These are phyloP conservation scores for Monopterus albus DNA, from an alignment of 2,113 vertebrate species.

Conservation along the genomic window DNA sequence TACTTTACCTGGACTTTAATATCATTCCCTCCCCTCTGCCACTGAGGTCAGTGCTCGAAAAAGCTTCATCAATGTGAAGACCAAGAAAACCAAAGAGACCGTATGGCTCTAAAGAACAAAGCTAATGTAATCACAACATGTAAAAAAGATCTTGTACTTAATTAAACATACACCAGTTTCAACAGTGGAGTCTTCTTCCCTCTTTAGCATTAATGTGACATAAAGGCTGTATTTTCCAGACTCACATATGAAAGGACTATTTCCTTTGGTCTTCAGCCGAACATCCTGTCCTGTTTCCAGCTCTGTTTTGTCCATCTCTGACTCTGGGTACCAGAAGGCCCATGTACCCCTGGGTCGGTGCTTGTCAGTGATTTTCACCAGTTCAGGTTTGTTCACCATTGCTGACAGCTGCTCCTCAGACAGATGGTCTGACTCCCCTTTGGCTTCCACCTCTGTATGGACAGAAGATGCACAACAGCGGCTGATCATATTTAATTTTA, in stretches of 20 bases:
- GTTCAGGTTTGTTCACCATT: slow-evolving; percentile 81
- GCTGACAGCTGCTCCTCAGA: slow-evolving; percentile 77
- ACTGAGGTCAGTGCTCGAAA: background rate
- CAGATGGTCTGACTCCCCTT: slow-evolving; percentile 84
- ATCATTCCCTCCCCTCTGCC: background rate
- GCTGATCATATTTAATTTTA: no score
- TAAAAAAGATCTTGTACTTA: no score
- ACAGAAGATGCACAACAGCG: background rate
- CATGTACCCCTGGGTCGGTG: slow-evolving; percentile 78
- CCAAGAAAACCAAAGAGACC: background rate
- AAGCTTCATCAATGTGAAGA: background rate
- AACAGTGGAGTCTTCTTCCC: no score
- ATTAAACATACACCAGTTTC: no score
- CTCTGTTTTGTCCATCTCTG: slow-evolving; percentile 85
- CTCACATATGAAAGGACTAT: slow-evolving; percentile 90
- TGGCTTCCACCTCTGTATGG: slow-evolving; percentile 85
- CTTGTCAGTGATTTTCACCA: slow-evolving; percentile 80
- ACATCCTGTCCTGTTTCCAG: slow-evolving; percentile 83
- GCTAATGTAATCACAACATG: no score
- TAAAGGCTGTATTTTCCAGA: background rate
- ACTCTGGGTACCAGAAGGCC: slow-evolving; percentile 88
- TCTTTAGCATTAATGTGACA: no score
- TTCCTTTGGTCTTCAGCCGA: slow-evolving; percentile 87
- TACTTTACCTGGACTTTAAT: no score
- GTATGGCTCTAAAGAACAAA: background rate